Conservation (phyloP, 2,888 invertebrate genomes). For the Ennomos fuscantarius region DNA sequence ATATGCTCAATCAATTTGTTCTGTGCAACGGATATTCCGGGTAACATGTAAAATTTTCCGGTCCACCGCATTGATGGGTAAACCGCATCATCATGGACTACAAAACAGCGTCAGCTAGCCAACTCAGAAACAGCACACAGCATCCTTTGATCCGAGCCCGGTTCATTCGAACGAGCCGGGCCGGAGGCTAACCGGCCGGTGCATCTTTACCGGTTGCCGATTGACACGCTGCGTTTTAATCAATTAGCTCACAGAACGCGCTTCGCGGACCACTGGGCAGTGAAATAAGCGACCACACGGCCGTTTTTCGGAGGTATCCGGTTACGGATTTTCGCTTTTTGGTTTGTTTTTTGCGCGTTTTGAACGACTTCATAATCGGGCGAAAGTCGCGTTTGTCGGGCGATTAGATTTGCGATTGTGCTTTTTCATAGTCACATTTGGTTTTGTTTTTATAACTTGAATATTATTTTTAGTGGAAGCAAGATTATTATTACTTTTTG, state of each 20-base stretch:
- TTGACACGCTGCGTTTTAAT: constrained; percentile 83
- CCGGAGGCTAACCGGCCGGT: constrained; percentile 13
- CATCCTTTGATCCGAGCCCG: constrained; percentile 56
- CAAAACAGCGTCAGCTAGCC: constrained; percentile 35
- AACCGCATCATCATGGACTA: constrained; percentile 6
- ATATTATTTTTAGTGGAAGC: background rate
- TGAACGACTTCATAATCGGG: constrained; percentile 68
- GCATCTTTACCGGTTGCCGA: constrained; percentile 40
- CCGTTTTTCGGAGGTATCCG: constrained; percentile 69
- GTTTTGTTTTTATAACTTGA: background rate
- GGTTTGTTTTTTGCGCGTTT: constrained; percentile 44
- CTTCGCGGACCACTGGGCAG: constrained; percentile 77
- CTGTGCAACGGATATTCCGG: background rate
- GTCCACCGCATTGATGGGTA: constrained; percentile 24
- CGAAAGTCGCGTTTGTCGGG: constrained; percentile 44
- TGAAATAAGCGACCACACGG: constrained; percentile 76
- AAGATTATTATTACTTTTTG: background rate
- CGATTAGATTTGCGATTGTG: constrained; percentile 17
- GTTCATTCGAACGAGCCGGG: constrained; percentile 40
- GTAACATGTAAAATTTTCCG: constrained; percentile 17
- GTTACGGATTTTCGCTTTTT: constrained; percentile 65
- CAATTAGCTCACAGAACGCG: constrained; percentile 77
- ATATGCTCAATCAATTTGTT: background rate
- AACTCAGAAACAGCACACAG: constrained; percentile 43
- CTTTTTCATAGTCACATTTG: too few species aligned